A percentile compares a stretch with the other conserved stretches of the same genome.
phyloP scores from a whole-genome alignment of 1,140 invertebrate genomes.

The Nasonia giraulti region DNA sequence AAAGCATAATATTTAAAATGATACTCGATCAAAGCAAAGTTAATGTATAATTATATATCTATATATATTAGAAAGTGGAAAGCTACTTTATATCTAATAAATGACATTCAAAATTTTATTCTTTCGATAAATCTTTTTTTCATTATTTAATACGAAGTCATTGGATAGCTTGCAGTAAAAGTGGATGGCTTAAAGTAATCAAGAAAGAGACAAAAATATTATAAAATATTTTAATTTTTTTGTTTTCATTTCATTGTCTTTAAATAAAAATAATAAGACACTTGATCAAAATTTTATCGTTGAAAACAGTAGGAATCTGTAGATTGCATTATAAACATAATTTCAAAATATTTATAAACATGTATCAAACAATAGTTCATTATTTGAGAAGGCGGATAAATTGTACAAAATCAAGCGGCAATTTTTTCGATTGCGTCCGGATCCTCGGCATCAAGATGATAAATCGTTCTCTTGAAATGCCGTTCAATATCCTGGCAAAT shows the following conservation, averaged over 20 bases:
- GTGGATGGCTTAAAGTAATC: not conserved
- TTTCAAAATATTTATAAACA: not conserved
- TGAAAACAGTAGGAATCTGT: no score
- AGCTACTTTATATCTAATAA: not conserved
- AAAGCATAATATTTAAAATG: not conserved
- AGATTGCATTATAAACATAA: not conserved
- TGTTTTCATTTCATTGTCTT: not conserved
- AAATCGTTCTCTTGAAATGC: slow-evolving; percentile 92
- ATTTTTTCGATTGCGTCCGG: slow-evolving; percentile 95
- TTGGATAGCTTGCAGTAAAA: not conserved
- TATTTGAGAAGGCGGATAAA: not conserved
- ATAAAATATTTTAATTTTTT: not conserved
- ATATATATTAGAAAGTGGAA: not conserved
- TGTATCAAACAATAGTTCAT: not conserved
- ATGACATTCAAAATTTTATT: not conserved
- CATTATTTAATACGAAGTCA: not conserved
- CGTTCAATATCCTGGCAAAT: slow-evolving; percentile 88
- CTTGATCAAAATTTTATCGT: not conserved
- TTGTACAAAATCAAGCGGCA: slow-evolving; percentile 72
- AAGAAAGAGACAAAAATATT: not conserved
- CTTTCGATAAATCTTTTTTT: not conserved
- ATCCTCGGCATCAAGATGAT: slow-evolving; percentile 89
- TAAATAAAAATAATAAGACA: not conserved
- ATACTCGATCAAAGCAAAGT: not conserved
- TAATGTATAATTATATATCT: not conserved